A percentile compares a stretch with the other conserved stretches of the same genome.
phyloP scores from a whole-genome alignment of 2,113 vertebrate genomes.

The Lagopus leucura region DNA sequence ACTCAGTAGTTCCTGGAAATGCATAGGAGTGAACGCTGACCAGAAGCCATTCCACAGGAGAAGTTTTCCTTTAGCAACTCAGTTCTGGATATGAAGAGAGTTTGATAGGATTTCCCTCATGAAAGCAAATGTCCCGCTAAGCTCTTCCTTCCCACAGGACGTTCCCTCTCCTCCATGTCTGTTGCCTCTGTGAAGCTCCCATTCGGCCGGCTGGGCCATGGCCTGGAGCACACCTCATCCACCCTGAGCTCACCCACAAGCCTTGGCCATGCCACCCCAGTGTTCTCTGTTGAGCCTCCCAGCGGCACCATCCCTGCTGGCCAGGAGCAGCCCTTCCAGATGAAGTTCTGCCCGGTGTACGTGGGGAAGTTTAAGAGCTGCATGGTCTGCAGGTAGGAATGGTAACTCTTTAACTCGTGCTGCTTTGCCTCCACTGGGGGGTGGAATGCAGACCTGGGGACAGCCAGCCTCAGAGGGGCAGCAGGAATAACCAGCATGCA shows the following conservation, averaged over 20 bases:
- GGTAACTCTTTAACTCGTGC: fast-evolving
- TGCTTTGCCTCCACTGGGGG: fast-evolving
- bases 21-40: not conserved
- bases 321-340: constrained; percentile 73
- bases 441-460: not conserved
- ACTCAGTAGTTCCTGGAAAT: not conserved
- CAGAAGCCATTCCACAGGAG: not conserved
- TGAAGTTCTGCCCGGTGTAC: constrained; percentile 83
- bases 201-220: constrained; percentile 33
- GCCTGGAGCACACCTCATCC: constrained; percentile 44
- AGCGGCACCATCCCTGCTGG: constrained; percentile 75
- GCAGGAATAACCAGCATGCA: not conserved
- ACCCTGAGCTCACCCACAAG: constrained; percentile 32
- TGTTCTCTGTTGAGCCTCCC: constrained; percentile 83
- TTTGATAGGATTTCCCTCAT: not conserved
- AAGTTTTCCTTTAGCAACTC: not conserved
- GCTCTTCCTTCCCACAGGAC: not conserved
- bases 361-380: constrained; percentile 77
- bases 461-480: not conserved
- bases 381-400: constrained; percentile 86
- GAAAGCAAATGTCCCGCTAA: not conserved
- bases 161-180: not conserved
- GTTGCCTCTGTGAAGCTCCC: not conserved
- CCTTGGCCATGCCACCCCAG: not conserved
- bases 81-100: not conserved